Evolutionary conservation across 2,888 invertebrate species (phyloP), one percentile per base, ranked within the genome.

Genomic region (Coenonympha arcania): DNA sequence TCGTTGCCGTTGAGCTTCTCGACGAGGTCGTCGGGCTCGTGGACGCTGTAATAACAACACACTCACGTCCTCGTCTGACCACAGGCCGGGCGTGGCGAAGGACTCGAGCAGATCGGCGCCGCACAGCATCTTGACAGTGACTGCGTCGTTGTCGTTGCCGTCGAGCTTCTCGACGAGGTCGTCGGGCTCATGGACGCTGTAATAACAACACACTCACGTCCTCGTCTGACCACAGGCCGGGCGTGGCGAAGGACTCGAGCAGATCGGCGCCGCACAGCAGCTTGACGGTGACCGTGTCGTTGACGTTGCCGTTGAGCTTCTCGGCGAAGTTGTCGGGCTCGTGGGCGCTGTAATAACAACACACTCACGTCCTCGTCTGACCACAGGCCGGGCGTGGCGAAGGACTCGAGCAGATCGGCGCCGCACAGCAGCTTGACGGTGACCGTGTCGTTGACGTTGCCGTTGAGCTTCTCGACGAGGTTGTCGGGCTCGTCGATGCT

Each of bases 31-130:
- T n/a, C n/a, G n/a, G n/a, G n/a, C n/a, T n/a, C n/a, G n/a, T n/a
- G n/a, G n/a, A n/a, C n/a, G n/a, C n/a, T n/a, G n/a, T n/a, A n/a
- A n/a, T n/a, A n/a, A n/a, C n/a, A n/a, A n/a, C 8, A 4, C 22
- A 80, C 91, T 90, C 81, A 98, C 98, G 88, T 98, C 97, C 61
- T 95, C 93, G 57, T 93, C 92, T 0, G 89, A 84, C 98, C 98
- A 99, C 5, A 98, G 78, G 0, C 94, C 95, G 0, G 96, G 96
- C 3, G 92, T 92, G 5, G 92, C 93, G 78, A 99, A 97, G 0
- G 96, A 95, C 81, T 98, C 96, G 55, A 98, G 72, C 19, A 98
- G 84, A 82, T 99, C 98, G 0, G 93, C 97, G 0, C 98, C 98
- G 70, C 98, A 98, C 6, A 99, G 80, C 55, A 98, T 73, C 77